Evolutionary conservation across 92 coral and sea anemone genomes (phyloP).

Genomic region (Porites cylindrica): DNA sequence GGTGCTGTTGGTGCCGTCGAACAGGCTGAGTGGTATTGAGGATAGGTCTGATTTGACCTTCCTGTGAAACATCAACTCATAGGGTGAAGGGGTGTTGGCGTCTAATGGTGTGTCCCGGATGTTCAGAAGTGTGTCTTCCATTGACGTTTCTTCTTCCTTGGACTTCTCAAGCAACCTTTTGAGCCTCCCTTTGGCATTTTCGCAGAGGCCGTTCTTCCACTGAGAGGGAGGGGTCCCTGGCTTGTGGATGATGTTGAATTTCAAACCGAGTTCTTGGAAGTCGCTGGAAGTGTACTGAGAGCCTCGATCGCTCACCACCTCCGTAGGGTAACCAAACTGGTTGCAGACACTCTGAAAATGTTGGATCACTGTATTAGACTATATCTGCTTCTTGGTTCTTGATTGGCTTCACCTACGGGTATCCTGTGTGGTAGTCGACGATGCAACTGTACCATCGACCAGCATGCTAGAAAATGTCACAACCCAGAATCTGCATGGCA

Average conservation of each 20-base stretch:
- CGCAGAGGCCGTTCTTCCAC: constrained; percentile 74
- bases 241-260: constrained; percentile 75
- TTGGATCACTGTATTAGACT: constrained; percentile 41
- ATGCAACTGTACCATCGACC: constrained; percentile 74
- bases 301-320: constrained; percentile 79
- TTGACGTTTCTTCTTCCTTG: constrained; percentile 72
- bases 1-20: constrained; percentile 28
- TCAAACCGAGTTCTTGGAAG: constrained; percentile 74
- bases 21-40: constrained; percentile 77
- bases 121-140: constrained; percentile 76
- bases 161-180: constrained; percentile 76
- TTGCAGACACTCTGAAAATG: constrained; percentile 78
- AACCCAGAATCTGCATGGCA: constrained; percentile 77
- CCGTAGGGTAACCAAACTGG: constrained; percentile 79
- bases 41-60: constrained; percentile 76
- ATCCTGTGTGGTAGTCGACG: constrained; percentile 75
- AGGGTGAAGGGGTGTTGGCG: constrained; percentile 72
- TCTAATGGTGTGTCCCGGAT: constrained; percentile 74
- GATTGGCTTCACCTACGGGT: constrained; percentile 69
- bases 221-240: constrained; percentile 81
- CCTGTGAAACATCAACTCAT: constrained; percentile 78
- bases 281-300: constrained; percentile 74
- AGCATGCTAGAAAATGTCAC: constrained; percentile 77
- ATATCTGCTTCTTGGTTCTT: constrained; percentile 77
- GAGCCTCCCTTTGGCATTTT: constrained; percentile 78